Percentiles rank a stretch among this genome's conserved stretches.
These are phyloP conservation scores for Artibeus lituratus DNA, from an alignment of 2,797 vertebrate species.

Conservation along the genomic window DNA sequence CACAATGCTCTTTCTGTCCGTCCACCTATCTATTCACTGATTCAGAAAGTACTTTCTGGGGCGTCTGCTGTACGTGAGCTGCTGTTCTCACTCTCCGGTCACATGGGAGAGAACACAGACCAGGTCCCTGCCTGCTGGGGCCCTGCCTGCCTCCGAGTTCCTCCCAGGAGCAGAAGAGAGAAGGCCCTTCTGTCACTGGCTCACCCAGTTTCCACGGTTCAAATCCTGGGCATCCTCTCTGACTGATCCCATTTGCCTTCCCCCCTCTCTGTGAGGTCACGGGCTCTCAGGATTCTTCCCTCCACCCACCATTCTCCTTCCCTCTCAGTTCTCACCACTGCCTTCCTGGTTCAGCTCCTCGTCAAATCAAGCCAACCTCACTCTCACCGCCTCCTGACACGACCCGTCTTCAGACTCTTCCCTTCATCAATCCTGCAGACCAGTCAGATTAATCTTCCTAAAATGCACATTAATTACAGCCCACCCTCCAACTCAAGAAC, in stretches of 20 bases:
- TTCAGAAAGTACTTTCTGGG: not conserved
- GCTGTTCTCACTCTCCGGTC: not conserved
- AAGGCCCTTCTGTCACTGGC: not conserved
- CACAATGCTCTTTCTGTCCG: not conserved
- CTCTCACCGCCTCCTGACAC: not conserved
- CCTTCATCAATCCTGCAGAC: constrained; percentile 47
- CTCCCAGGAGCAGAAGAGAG: fast-evolving
- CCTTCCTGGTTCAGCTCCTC: not conserved
- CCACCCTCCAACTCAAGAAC: constrained; percentile 16
- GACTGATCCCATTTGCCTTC: not conserved
- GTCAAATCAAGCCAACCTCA: not conserved
- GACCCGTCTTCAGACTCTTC: not conserved
- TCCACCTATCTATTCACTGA: not conserved
- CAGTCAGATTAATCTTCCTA: constrained; percentile 49
- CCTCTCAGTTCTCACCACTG: not conserved
- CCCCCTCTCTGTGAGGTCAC: not conserved
- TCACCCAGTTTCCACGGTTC: not conserved
- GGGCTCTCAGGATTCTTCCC: not conserved
- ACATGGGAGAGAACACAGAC: not conserved
- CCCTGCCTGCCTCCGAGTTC: not conserved
- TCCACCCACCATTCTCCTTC: not conserved
- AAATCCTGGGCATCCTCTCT: not conserved
- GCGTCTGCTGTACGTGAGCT: not conserved
- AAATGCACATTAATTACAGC: constrained; percentile 55
- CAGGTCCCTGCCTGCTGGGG: not conserved